phyloP scores from a whole-genome alignment of 2,888 invertebrate genomes.

The Resseliella maxima region DNA sequence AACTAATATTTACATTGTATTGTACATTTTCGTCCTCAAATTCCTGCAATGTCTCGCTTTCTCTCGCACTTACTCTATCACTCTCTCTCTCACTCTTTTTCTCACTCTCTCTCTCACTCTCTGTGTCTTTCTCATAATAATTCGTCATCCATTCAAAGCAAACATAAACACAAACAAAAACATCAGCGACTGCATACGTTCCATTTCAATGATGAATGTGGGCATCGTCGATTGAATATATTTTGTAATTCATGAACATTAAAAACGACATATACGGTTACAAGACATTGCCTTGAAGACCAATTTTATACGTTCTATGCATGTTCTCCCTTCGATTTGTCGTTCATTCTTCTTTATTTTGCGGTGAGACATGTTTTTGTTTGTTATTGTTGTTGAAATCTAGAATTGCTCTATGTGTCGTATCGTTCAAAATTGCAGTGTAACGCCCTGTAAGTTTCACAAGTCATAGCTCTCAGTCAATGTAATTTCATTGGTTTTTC shows the following conservation, averaged over 20 bases:
- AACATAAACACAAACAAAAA: neutral
- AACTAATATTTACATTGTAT: constrained; percentile 33
- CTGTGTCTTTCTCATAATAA: too few species aligned
- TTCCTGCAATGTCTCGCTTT: too few species aligned
- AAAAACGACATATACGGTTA: neutral
- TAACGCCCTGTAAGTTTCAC: neutral
- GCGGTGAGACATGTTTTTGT: neutral
- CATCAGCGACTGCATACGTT: neutral
- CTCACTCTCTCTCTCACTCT: too few species aligned
- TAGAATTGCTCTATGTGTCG: neutral
- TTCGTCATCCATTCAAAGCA: neutral
- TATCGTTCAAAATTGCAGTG: neutral
- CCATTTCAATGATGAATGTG: constrained; percentile 13
- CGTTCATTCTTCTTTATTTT: neutral
- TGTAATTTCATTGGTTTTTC: neutral
- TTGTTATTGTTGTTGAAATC: neutral
- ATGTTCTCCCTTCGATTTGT: neutral
- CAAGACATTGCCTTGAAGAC: neutral
- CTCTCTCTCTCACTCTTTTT: too few species aligned
- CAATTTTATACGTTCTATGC: neutral
- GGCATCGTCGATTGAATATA: neutral
- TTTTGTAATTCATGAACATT: neutral
- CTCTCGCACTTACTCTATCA: too few species aligned
- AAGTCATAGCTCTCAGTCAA: neutral
- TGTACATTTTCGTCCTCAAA: constrained; percentile 4